Evolutionary conservation across 2,113 vertebrate species (phyloP).

Genomic region (Shinisaurus crocodilurus): DNA sequence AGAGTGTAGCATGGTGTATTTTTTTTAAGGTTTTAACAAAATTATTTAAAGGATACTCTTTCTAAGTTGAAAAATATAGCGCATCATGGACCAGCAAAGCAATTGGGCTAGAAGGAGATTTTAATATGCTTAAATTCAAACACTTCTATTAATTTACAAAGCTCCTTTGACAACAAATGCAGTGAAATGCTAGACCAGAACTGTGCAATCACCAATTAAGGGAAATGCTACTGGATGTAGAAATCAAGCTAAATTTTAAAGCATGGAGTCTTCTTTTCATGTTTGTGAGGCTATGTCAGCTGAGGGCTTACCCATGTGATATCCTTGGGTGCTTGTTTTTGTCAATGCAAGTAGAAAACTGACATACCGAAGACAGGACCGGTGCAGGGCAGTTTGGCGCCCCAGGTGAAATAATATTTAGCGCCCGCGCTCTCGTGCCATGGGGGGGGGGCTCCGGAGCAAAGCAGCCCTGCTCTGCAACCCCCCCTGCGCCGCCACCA

Average conservation of each 20-base stretch:
- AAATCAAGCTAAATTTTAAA: neutral
- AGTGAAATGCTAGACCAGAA: neutral
- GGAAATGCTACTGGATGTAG: neutral
- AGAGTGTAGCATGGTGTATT: neutral
- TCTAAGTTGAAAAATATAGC: neutral
- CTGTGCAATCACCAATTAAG: neutral
- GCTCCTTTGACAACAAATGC: conserved; percentile 1
- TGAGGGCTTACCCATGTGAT: neutral
- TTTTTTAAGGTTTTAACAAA: conserved; percentile 21
- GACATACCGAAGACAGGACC: too few relatives aligned
- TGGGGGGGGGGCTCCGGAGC: too few relatives aligned
- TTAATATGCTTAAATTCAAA: conserved; percentile 36
- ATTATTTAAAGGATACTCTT: conserved; percentile 19
- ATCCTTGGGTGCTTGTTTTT: neutral
- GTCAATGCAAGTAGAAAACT: neutral
- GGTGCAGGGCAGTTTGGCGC: too few relatives aligned
- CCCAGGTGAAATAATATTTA: too few relatives aligned
- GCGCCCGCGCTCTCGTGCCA: too few relatives aligned
- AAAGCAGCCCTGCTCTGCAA: too few relatives aligned
- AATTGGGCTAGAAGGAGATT: conserved; percentile 12
- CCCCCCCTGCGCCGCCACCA: too few relatives aligned
- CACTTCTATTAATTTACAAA: conserved; percentile 32
- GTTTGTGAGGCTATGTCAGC: neutral
- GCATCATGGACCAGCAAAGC: conserved; percentile 13
- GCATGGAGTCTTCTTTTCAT: neutral